Evolutionary conservation across 2,888 invertebrate species (phyloP).

Genomic region (Leptothorax acervorum): DNA sequence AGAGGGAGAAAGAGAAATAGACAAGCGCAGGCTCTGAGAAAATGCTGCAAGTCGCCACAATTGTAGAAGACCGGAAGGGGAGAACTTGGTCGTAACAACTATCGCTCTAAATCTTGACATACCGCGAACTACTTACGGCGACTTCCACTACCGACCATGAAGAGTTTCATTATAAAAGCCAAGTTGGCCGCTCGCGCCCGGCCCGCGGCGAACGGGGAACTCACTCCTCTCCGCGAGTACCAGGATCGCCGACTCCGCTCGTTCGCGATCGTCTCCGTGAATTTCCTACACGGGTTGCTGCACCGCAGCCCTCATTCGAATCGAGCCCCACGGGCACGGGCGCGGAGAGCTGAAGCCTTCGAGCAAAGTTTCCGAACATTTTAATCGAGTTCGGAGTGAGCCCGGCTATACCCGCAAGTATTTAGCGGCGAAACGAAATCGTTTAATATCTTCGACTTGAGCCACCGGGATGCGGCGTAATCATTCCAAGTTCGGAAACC

Average conservation of each 20-base stretch:
- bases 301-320: constrained; percentile 21
- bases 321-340: constrained; percentile 19
- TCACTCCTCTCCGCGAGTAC: constrained; percentile 14
- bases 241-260: constrained; percentile 6
- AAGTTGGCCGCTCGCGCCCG: constrained; percentile 64
- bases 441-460: constrained; percentile 49
- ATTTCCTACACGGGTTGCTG: constrained; percentile 50
- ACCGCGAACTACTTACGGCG: constrained; percentile 64
- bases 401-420: constrained; percentile 39
- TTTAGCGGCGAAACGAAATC: constrained; percentile 49
- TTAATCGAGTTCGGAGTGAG: constrained; percentile 51
- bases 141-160: constrained; percentile 61
- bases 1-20: not conserved
- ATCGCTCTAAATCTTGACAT: constrained; percentile 78
- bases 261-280: constrained; percentile 49
- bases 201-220: constrained; percentile 27
- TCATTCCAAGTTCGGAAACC: constrained; percentile 33
- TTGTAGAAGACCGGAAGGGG: constrained; percentile 48
- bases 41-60: constrained; percentile 17
- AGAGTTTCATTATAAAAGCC: constrained; percentile 77
- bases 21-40: constrained; percentile 22
- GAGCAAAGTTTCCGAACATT: constrained; percentile 47
- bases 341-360: constrained; percentile 24
- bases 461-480: constrained; percentile 20
- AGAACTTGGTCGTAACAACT: constrained; percentile 75